Evolutionary conservation across 2,797 vertebrate genomes (phyloP), one percentile per base, ranked within the genome.

Genomic region (Rhinella marina): DNA sequence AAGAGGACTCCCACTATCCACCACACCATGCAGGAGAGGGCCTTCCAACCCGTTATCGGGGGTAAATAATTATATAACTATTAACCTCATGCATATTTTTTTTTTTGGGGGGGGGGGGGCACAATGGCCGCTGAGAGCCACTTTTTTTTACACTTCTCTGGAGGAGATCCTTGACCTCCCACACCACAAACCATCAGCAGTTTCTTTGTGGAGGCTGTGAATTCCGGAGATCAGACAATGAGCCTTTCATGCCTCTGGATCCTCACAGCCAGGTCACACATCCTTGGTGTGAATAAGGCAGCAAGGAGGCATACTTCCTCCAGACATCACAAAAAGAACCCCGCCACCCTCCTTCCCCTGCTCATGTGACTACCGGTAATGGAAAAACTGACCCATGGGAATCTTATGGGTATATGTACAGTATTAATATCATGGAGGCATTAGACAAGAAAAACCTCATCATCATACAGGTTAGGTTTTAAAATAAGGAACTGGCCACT

Each of bases 251-350:
- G 76, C 16, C 9, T 70, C 6, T 27, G 57, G 62, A 59, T 50
- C 27, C 57, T 84, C 82, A 72, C 80, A 84, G 66, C 82, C 57
- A 85, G 82, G 86, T 85, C 82, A 87, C 89, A 82, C 86, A 77
- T 85, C 77, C 50, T 2, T 32, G 82, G 83, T 82, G 82, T 90
- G 81, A 90, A 84, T 66, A 41, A 76, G 84, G 70, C 48, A 25
- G 75, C 81, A 14, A 4, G 66, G 41, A 64, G 70, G 29, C 80
- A 19, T 25, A 27, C 70, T 82, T 81, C 62, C 79, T 81, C 61
- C 78, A 85, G 85, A 89, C 80, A 82, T 78, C 79, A 41, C 68
- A 41, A 41, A 41, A 41, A 41, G 41, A 6, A 41, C 32, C 2
- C 41, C 41, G 48, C 21, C 29, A n/a, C 62, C 81, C 48, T 16